Conservation (phyloP, 1,140 invertebrate genomes). For the Anoplolepis gracilipes region DNA sequence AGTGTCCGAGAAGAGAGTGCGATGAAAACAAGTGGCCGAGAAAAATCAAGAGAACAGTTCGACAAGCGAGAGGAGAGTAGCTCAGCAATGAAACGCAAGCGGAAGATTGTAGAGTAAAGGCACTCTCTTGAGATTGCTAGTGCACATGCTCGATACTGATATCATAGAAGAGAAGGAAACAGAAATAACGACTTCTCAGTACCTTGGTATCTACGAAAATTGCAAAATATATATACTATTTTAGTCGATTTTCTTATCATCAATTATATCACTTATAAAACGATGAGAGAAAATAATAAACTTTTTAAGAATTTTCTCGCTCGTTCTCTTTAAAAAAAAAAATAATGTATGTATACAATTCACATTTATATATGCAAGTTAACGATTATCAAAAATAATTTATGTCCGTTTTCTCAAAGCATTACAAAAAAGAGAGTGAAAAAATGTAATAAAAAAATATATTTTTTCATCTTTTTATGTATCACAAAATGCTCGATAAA, state of each 20-base stretch:
- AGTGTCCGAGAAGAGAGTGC: constrained; percentile 39
- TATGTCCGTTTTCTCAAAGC: background rate
- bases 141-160: constrained; percentile 39
- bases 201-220: background rate
- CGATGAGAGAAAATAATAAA: background rate
- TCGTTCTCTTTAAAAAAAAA: background rate
- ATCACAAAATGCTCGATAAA: background rate
- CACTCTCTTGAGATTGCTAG: constrained; percentile 50
- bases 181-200: constrained; percentile 8
- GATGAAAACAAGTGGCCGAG: constrained; percentile 58
- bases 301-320: background rate
- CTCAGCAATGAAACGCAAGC: constrained; percentile 53
- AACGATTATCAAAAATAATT: background rate
- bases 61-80: constrained; percentile 44
- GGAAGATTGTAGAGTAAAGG: constrained; percentile 49
- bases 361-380: background rate
- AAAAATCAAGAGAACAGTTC: constrained; percentile 61
- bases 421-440: background rate
- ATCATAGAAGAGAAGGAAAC: background rate
- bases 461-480: background rate
- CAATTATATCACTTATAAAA: background rate
- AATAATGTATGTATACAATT: background rate
- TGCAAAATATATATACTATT: constrained; percentile 14
- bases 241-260: constrained; percentile 1
- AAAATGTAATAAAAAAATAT: background rate